Base-by-base conservation (phyloP, 2,797 vertebrate genomes). In the Aldrovandia affinis region DNA sequence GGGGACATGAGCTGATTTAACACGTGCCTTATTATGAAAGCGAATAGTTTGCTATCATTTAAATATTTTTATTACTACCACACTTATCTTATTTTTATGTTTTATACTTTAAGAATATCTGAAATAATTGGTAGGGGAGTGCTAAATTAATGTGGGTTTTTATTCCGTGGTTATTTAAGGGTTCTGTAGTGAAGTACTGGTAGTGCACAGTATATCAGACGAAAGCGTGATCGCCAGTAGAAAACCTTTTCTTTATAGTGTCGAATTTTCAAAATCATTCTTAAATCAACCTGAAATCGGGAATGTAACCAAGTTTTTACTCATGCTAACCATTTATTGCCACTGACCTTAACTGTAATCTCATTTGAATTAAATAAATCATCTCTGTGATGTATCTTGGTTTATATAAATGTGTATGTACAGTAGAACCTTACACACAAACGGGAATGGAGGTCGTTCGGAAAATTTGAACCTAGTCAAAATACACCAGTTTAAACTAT, bases 341-440 rank as follows among this genome's bases (percentile, higher is more conserved):
- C 91, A 86, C 89, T 94, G 92, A 94, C 92, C 94, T 95, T 89
- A 86, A 88, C 93, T 95, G 93, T 95, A 95, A 94, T 95, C 92
- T 83, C 79, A 91, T 95, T 96, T 95, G 94, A 95, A 95, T 94
- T 94, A 92, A 96, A 96, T 96, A 96, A 96, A 96, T 95, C 94
- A 94, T 90, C 89, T 90, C 88, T 89, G n/a, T 73, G 77, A 65
- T 91, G 92, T 50, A 78, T 89, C 85, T 90, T 20, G 0, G 79
- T 81, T 81, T 86, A 91, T 80, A 39, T 28, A 54, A 85, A 89
- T 87, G 90, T 90, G 87, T 90, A 89, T 91, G 88, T 90, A 93
- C 85, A 75, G 83, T 88, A 90, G 77, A 87, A 65, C 33, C 59
- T 6, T 20, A n/a, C n/a, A n/a, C n/a, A n/a, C n/a, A n/a, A n/a